Conservation (phyloP, 2,888 invertebrate species). For the Spilarctia lutea region DNA sequence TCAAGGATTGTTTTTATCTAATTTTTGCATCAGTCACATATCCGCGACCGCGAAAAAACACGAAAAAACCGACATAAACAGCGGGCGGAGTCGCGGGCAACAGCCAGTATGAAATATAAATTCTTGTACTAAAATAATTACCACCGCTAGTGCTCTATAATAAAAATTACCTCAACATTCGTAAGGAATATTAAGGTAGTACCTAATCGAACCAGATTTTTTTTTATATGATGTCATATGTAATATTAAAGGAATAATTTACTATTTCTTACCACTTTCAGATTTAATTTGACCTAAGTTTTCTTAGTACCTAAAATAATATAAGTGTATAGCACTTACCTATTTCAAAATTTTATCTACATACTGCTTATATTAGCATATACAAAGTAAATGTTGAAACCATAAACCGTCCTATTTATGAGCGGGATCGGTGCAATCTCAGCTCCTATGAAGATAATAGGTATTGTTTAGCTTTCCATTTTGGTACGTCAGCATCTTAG, state of each 20-base stretch:
- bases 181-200: not conserved
- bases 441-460: slow-evolving; percentile 61
- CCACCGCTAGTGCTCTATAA: not conserved
- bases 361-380: slow-evolving; percentile 26
- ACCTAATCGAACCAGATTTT: too few relatives aligned
- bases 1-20: too few relatives aligned
- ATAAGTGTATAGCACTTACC: not conserved
- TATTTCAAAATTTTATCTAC: not conserved
- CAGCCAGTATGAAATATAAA: not conserved
- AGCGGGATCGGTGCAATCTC: slow-evolving; percentile 66
- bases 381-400: slow-evolving; percentile 39
- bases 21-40: too few relatives aligned
- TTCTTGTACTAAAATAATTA: not conserved
- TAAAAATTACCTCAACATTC: not conserved
- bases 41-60: too few relatives aligned
- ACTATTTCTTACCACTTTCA: not conserved
- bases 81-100: too few relatives aligned
- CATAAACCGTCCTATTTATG: slow-evolving; percentile 60
- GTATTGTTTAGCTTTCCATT: slow-evolving; percentile 66
- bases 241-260: not conserved
- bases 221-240: not conserved
- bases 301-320: not conserved
- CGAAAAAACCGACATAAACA: too few relatives aligned
- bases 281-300: not conserved
- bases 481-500: slow-evolving; percentile 63